A percentile compares a stretch with the other conserved stretches of the same genome.
Evolutionary conservation across 2,113 vertebrate genomes (phyloP).

Genomic region (Sciurus niger): DNA sequence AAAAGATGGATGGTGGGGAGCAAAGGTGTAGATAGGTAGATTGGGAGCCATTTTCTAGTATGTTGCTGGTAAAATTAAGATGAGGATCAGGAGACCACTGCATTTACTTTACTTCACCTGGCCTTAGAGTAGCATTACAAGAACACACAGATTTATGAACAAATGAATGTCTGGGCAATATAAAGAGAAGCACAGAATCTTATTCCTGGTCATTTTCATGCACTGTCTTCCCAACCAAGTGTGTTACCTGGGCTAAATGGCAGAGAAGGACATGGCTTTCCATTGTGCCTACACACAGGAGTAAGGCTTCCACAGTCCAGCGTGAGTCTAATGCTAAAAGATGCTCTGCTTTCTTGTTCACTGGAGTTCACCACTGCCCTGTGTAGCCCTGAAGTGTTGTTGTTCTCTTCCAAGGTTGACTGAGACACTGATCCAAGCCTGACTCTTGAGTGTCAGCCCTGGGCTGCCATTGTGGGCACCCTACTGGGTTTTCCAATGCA

Average conservation of each 20-base stretch:
- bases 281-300: fast-evolving
- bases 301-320: too few species aligned
- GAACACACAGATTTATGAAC: not conserved
- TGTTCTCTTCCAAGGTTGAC: not conserved
- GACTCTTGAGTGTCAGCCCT: too few species aligned
- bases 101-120: not conserved
- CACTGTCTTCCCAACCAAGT: too few species aligned
- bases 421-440: not conserved
- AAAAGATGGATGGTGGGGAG: not conserved
- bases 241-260: not conserved
- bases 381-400: not conserved
- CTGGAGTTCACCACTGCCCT: not conserved
- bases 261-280: not conserved
- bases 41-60: not conserved
- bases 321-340: not conserved
- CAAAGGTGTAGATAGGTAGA: too few species aligned
- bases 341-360: not conserved
- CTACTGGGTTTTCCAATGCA: not conserved
- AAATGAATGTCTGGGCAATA: not conserved
- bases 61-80: not conserved
- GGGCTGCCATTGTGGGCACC: fast-evolving
- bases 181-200: not conserved
- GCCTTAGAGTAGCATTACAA: not conserved
- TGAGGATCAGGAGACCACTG: not conserved
- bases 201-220: not conserved